A percentile compares a stretch with the other conserved stretches of the same genome.
Evolutionary conservation across 2,888 invertebrate genomes (phyloP).

Genomic region (Drosophila yooni): DNA sequence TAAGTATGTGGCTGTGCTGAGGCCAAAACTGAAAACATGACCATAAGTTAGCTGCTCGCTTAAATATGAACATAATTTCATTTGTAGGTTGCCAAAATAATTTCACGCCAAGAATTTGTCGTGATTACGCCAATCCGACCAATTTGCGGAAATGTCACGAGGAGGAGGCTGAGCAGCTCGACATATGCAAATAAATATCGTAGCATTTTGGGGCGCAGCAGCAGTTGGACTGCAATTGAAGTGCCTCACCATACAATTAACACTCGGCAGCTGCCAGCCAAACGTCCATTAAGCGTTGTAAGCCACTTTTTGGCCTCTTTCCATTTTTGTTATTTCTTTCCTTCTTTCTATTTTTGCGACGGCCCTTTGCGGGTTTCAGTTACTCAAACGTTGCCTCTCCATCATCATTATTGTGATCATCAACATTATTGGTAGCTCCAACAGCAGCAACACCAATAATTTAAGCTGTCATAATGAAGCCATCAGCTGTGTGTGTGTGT

Average conservation of each 20-base stretch:
- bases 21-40: conserved; percentile 48
- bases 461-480: conserved; percentile 66
- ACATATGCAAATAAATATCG: conserved; percentile 46
- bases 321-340: neutral
- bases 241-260: conserved; percentile 71
- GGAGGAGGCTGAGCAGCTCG: neutral
- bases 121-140: conserved; percentile 49
- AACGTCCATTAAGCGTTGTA: conserved; percentile 47
- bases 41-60: conserved; percentile 57
- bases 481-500: conserved; percentile 39
- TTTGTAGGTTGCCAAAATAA: conserved; percentile 55
- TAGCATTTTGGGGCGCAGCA: conserved; percentile 46
- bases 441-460: conserved; percentile 54
- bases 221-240: conserved; percentile 53
- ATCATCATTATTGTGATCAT: conserved; percentile 42
- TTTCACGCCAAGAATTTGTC: conserved; percentile 68
- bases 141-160: conserved; percentile 19
- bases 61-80: conserved; percentile 59
- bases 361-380: conserved; percentile 58
- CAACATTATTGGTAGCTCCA: conserved; percentile 29
- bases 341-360: conserved; percentile 13
- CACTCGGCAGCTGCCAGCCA: conserved; percentile 75
- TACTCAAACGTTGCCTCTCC: conserved; percentile 46
- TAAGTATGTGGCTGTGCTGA: conserved; percentile 17
- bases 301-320: conserved; percentile 29